A percentile compares a stretch with the other conserved stretches of the same genome.
phyloP scores from a whole-genome alignment of 2,888 invertebrate genomes.

The Pteria penguin region DNA sequence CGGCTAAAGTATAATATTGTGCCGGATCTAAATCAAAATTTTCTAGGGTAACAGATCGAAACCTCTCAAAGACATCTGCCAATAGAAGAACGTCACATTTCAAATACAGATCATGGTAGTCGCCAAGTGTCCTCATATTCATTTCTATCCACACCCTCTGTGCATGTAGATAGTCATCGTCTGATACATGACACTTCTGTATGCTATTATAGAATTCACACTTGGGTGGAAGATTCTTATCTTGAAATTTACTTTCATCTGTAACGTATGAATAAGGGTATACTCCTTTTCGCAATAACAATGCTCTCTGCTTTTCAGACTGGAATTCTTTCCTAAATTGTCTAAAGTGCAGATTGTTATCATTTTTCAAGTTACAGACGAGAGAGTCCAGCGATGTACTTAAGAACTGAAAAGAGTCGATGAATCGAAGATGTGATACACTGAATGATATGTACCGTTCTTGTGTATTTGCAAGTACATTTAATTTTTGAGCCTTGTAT shows the following conservation, averaged over 20 bases:
- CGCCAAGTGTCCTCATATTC: slow-evolving; percentile 41
- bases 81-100: slow-evolving; percentile 66
- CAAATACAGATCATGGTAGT: slow-evolving; percentile 57
- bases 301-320: neutral
- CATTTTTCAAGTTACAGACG: neutral
- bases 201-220: slow-evolving; percentile 1
- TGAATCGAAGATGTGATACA: neutral
- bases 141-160: slow-evolving; percentile 28
- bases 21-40: slow-evolving; percentile 25
- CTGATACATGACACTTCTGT: slow-evolving; percentile 15
- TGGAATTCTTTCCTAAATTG: slow-evolving; percentile 17
- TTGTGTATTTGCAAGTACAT: slow-evolving; percentile 22
- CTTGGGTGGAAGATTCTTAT: slow-evolving; percentile 32
- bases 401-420: neutral
- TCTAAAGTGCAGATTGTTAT: slow-evolving; percentile 9
- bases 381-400: neutral
- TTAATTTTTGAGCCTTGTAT: slow-evolving; percentile 20
- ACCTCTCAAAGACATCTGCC: slow-evolving; percentile 71
- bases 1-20: neutral
- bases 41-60: slow-evolving; percentile 1
- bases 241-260: slow-evolving; percentile 33
- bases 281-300: slow-evolving; percentile 39
- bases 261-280: slow-evolving; percentile 48
- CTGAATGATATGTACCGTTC: slow-evolving; percentile 31
- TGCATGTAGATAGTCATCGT: slow-evolving; percentile 55